These are phyloP conservation scores for Ctenochaetus hawaiiensis DNA, from an alignment of 2,797 vertebrate species.

Conservation along the genomic window DNA sequence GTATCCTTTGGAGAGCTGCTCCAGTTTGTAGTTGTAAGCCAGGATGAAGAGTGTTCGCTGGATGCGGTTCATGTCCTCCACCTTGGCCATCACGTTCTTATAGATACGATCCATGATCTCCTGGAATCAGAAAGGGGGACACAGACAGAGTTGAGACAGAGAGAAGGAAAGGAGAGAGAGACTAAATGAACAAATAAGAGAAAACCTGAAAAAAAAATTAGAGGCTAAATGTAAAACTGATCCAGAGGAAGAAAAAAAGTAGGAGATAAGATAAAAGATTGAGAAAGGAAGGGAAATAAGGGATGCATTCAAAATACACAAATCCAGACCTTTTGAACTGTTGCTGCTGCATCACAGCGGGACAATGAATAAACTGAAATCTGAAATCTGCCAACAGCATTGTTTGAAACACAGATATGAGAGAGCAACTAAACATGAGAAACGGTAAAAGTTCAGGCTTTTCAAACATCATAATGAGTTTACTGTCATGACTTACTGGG, in stretches of 20 bases:
- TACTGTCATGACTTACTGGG: constrained; percentile 65
- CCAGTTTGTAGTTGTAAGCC: constrained; percentile 98
- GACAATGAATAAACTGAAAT: constrained; percentile 32
- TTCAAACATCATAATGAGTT: constrained; percentile 9
- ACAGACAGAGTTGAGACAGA: neutral
- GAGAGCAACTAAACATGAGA: neutral
- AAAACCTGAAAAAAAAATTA: neutral
- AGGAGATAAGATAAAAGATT: neutral
- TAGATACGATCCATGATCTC: constrained; percentile 99
- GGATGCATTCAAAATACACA: constrained; percentile 1
- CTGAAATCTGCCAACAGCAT: constrained; percentile 15
- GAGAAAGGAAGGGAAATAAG: neutral
- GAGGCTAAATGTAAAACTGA: neutral
- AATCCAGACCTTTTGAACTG: constrained; percentile 39
- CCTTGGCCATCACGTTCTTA: constrained; percentile 96
- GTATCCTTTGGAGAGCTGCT: constrained; percentile 91
- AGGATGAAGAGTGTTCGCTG: constrained; percentile 92
- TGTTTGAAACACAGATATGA: constrained; percentile 17
- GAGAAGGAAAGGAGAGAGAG: neutral
- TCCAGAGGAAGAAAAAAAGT: neutral
- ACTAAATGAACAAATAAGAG: neutral
- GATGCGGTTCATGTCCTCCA: constrained; percentile 91
- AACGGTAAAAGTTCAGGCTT: constrained; percentile 6
- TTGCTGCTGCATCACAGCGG: constrained; percentile 25
- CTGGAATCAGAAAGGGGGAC: constrained; percentile 70